Evolutionary conservation across 2,113 vertebrate genomes (phyloP), one percentile per base, ranked within the genome.

Genomic region (Chionomys nivalis): DNA sequence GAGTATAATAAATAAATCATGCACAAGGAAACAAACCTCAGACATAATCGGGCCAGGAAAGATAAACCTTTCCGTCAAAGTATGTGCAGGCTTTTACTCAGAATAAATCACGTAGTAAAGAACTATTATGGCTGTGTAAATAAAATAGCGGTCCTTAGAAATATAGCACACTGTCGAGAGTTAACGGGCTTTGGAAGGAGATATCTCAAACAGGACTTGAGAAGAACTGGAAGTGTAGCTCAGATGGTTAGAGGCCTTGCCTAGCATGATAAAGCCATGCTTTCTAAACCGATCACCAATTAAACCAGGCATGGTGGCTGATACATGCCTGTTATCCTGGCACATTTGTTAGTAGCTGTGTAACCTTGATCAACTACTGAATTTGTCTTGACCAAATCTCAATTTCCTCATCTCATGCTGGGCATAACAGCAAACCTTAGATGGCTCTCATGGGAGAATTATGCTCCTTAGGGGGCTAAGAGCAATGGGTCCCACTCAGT

Each of bases 81-180:
- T 63, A 79, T 76, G 39, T 70, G 76, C 73, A 26, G 21, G 44
- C 47, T 11, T 93, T 58, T 77, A 85, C 58, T 93, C 70, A 88
- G 49, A 94, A 91, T 70, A 72, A 93, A 95, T 79, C 42, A 91
- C 26, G 87, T 5, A 66, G 31, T 33, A 70, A 79, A 91, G 58
- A 47, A 78, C 42, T 44, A 33, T 87, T 65, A 39, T 1, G 33
- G 36, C 9, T 63, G 26, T 7, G 0, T 47, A 89, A 92, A 66
- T 70, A 72, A 58, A 12, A 47, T 5, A 26, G 55, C 63, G 52
- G 85, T 24, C 72, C 76, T 90, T n/a, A 83, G 70, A 82, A 95
- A 82, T 24, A 13, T 19, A 86, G 11, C 24, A 47, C 47, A n/a
- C 14, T 16, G 21, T 73, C 61, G 85, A 75, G 49, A 42, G 11